Evolutionary conservation across 2,113 vertebrate genomes (phyloP).

Genomic region (Platichthys flesus): DNA sequence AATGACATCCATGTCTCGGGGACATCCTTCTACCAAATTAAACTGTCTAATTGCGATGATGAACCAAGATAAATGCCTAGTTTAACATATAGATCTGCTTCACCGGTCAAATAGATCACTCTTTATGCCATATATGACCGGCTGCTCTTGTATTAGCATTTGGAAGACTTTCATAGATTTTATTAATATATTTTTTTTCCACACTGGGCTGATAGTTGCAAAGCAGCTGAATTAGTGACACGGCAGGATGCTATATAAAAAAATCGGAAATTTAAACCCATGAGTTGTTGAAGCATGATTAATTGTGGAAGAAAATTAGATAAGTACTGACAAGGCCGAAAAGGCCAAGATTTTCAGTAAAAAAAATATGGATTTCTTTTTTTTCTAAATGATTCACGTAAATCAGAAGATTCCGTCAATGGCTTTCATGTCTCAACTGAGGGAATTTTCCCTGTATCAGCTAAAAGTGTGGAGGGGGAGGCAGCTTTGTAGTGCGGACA

Average conservation of each 20-base stretch:
- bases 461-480: conserved; percentile 23
- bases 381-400: conserved; percentile 50
- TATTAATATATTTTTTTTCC: conserved; percentile 1
- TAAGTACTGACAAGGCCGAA: conserved; percentile 57
- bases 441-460: conserved; percentile 43
- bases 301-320: conserved; percentile 47
- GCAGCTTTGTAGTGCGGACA: conserved; percentile 14
- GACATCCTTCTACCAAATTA: conserved; percentile 27
- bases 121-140: neutral
- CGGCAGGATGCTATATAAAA: conserved; percentile 22
- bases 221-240: conserved; percentile 28
- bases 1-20: conserved; percentile 37
- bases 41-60: conserved; percentile 27
- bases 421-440: conserved; percentile 35
- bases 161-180: conserved; percentile 11
- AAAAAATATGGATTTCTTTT: conserved; percentile 76
- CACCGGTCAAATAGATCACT: conserved; percentile 40
- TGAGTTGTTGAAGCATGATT: conserved; percentile 49
- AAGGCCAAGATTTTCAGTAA: conserved; percentile 60
- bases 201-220: conserved; percentile 30
- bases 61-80: conserved; percentile 33
- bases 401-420: conserved; percentile 67
- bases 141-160: conserved; percentile 3
- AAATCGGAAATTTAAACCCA: neutral
- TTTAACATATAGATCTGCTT: conserved; percentile 9